phyloP scores from a whole-genome alignment of 2,888 invertebrate genomes.

The Sinentomon sp. region DNA sequence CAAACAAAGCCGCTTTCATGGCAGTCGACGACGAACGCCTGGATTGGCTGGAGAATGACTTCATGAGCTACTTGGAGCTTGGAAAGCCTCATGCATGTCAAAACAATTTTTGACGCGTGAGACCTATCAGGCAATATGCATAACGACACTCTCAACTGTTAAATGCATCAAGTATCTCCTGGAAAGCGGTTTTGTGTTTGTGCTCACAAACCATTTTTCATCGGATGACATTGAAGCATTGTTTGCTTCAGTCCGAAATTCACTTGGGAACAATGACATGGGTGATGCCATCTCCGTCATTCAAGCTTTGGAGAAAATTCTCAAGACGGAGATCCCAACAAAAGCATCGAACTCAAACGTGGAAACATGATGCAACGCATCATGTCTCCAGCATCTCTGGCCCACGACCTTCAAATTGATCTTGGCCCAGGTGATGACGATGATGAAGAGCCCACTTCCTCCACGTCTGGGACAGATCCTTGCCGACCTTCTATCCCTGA shows the following conservation, averaged over 20 bases:
- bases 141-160: slow-evolving; percentile 8
- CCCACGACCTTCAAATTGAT: too few relatives aligned
- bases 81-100: too few relatives aligned
- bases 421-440: too few relatives aligned
- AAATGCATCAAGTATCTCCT: slow-evolving; percentile 6
- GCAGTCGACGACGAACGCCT: too few relatives aligned
- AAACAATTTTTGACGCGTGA: slow-evolving; percentile 9
- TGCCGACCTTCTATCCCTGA: too few relatives aligned
- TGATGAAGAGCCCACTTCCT: too few relatives aligned
- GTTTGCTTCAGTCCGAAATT: slow-evolving; percentile 5
- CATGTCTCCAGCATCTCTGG: too few relatives aligned
- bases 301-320: slow-evolving; percentile 7
- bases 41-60: slow-evolving; percentile 1
- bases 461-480: too few relatives aligned
- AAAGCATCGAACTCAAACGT: neutral
- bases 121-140: slow-evolving; percentile 6
- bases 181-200: slow-evolving; percentile 6
- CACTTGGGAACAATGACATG: slow-evolving; percentile 7
- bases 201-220: slow-evolving; percentile 6
- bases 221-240: slow-evolving; percentile 9
- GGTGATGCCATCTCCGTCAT: slow-evolving; percentile 2
- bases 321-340: slow-evolving; percentile 5
- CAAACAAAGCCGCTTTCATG: too few relatives aligned
- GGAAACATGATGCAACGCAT: too few relatives aligned
- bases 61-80: neutral